phyloP scores from a whole-genome alignment of 2,797 vertebrate genomes.

The Thamnophis elegans region DNA sequence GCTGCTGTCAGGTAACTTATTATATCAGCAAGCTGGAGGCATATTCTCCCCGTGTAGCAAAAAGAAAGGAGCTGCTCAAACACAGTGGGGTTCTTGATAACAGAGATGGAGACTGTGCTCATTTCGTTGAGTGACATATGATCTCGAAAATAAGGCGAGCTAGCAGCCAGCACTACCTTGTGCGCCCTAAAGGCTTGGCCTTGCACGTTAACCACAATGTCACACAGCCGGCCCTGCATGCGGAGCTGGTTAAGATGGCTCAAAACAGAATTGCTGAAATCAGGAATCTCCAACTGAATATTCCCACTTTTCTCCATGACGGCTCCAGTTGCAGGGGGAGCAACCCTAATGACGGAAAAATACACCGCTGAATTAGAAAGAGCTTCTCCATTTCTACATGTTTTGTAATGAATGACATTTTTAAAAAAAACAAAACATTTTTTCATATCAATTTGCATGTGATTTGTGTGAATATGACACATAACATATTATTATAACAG shows the following conservation, averaged over 20 bases:
- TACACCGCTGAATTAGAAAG: slow-evolving; percentile 4
- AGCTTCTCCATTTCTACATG: background rate
- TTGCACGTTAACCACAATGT: slow-evolving; percentile 96
- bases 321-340: slow-evolving; percentile 57
- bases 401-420: background rate
- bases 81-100: slow-evolving; percentile 93
- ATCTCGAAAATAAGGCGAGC: slow-evolving; percentile 97
- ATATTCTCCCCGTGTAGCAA: slow-evolving; percentile 94
- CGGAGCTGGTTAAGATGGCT: slow-evolving; percentile 94
- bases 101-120: slow-evolving; percentile 94
- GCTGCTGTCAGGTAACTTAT: slow-evolving; percentile 97
- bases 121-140: slow-evolving; percentile 99
- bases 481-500: too few relatives aligned
- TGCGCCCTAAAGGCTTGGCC: slow-evolving; percentile 95
- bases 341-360: slow-evolving; percentile 56
- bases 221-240: slow-evolving; percentile 94
- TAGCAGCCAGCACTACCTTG: slow-evolving; percentile 96
- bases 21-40: slow-evolving; percentile 93
- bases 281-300: slow-evolving; percentile 95
- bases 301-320: slow-evolving; percentile 94
- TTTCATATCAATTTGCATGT: background rate
- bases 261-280: slow-evolving; percentile 97
- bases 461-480: background rate
- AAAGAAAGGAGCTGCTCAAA: slow-evolving; percentile 96
- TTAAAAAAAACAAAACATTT: too few relatives aligned